phyloP scores from a whole-genome alignment of 1,140 invertebrate genomes.

The Dendrolimus kikuchii region DNA sequence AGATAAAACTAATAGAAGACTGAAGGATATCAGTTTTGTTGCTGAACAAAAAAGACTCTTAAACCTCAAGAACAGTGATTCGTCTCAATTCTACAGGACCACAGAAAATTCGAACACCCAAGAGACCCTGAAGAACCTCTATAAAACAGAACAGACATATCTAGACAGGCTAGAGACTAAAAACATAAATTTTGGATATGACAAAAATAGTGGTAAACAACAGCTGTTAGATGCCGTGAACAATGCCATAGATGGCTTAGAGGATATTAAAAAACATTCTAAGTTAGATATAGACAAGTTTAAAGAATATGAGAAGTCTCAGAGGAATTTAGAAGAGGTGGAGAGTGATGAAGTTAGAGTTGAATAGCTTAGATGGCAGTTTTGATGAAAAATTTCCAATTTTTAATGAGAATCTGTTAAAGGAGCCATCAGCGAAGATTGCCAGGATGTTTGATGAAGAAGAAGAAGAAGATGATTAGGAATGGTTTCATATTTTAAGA shows the following conservation, averaged over 20 bases:
- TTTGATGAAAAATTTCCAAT: conserved; percentile 49
- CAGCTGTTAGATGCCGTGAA: conserved; percentile 49
- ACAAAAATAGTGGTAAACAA: conserved; percentile 40
- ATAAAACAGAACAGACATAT: conserved; percentile 28
- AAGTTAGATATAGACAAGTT: conserved; percentile 41
- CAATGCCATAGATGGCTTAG: conserved; percentile 48
- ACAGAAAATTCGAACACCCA: conserved; percentile 33
- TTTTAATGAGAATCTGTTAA: conserved; percentile 48
- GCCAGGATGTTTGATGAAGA: conserved; percentile 30
- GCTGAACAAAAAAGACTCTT: conserved; percentile 54
- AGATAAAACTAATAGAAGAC: conserved; percentile 47
- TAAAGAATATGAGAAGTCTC: conserved; percentile 37
- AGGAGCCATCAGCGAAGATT: conserved; percentile 44
- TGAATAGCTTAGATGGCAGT: conserved; percentile 37
- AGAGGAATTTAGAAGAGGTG: conserved; percentile 29
- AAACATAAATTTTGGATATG: conserved; percentile 58
- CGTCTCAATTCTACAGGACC: conserved; percentile 31
- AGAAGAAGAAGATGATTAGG: conserved; percentile 26
- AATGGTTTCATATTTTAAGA: conserved; percentile 13
- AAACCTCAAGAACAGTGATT: conserved; percentile 39
- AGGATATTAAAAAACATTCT: conserved; percentile 50
- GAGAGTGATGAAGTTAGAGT: conserved; percentile 41
- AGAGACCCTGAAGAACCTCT: conserved; percentile 25
- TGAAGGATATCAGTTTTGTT: conserved; percentile 60
- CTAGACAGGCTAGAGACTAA: conserved; percentile 47